Evolutionary conservation across 2,113 vertebrate genomes (phyloP).

Genomic region (Talpa occidentalis): DNA sequence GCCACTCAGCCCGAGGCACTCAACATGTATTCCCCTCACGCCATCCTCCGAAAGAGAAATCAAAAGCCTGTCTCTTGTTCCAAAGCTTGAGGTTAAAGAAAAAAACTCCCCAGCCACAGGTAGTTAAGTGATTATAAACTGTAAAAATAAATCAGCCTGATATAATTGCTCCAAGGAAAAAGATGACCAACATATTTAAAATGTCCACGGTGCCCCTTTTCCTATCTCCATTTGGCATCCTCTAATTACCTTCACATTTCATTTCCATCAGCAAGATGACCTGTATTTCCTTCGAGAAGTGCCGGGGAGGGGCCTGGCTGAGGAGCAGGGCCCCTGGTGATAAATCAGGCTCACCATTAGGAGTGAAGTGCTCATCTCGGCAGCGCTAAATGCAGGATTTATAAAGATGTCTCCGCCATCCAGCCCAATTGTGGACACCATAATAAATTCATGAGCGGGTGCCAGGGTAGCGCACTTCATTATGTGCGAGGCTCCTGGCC

Average conservation of each 20-base stretch:
- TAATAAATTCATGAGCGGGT: slow-evolving; percentile 98
- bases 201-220: slow-evolving; percentile 86
- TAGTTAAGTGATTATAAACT: slow-evolving; percentile 90
- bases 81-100: slow-evolving; percentile 86
- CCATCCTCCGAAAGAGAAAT: slow-evolving; percentile 81
- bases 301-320: slow-evolving; percentile 87
- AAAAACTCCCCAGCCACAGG: slow-evolving; percentile 88
- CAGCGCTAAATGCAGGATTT: slow-evolving; percentile 93
- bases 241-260: slow-evolving; percentile 97
- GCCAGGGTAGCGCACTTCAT: slow-evolving; percentile 98
- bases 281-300: slow-evolving; percentile 91
- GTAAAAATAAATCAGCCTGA: slow-evolving; percentile 90
- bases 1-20: slow-evolving; percentile 80
- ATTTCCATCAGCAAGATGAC: slow-evolving; percentile 94
- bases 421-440: slow-evolving; percentile 96
- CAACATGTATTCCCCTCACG: slow-evolving; percentile 82
- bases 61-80: slow-evolving; percentile 82
- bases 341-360: slow-evolving; percentile 94
- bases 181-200: slow-evolving; percentile 90
- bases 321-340: slow-evolving; percentile 87
- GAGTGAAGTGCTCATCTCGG: slow-evolving; percentile 89
- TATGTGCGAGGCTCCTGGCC: slow-evolving; percentile 94
- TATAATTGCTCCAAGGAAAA: slow-evolving; percentile 89
- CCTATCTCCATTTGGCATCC: slow-evolving; percentile 92
- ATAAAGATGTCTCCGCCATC: slow-evolving; percentile 95